Evolutionary conservation across 2,888 invertebrate genomes (phyloP).

Genomic region (Alloscopus bannaensis): DNA sequence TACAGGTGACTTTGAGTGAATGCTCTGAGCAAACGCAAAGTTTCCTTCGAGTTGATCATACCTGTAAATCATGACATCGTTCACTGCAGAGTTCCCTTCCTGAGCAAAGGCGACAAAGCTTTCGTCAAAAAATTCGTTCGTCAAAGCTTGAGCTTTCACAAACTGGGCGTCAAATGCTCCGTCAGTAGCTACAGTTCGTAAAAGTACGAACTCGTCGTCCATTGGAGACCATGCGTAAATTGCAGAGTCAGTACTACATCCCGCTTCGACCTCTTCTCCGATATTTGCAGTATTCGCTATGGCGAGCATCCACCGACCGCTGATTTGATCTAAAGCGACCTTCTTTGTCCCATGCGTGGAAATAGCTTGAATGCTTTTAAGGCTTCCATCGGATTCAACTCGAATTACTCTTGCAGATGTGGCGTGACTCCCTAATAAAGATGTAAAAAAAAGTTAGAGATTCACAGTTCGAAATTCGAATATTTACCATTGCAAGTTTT

Average conservation of each 20-base stretch:
- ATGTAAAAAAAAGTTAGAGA: background rate
- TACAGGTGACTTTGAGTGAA: conserved; percentile 55
- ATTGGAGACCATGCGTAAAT: conserved; percentile 64
- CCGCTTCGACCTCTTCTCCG: conserved; percentile 18
- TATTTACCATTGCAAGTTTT: background rate
- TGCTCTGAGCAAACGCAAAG: conserved; percentile 56
- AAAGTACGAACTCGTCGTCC: conserved; percentile 43
- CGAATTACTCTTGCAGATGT: conserved; percentile 48
- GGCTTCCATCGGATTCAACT: conserved; percentile 11
- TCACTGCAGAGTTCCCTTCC: conserved; percentile 53
- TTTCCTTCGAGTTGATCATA: conserved; percentile 52
- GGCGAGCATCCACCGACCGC: conserved; percentile 57
- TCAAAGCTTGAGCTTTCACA: conserved; percentile 19
- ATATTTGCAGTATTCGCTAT: conserved; percentile 64
- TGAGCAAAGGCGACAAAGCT: conserved; percentile 68
- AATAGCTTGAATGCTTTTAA: conserved; percentile 60
- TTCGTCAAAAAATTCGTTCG: conserved; percentile 32
- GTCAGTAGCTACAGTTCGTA: conserved; percentile 62
- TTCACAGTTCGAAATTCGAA: background rate
- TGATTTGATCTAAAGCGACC: conserved; percentile 43
- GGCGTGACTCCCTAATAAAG: conserved; percentile 48
- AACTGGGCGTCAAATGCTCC: conserved; percentile 65
- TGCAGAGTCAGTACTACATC: conserved; percentile 57
- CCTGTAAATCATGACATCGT: conserved; percentile 61
- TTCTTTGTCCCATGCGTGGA: conserved; percentile 49